Base-by-base conservation (phyloP, 2,797 vertebrate species). In the Acipenser ruthenus region DNA sequence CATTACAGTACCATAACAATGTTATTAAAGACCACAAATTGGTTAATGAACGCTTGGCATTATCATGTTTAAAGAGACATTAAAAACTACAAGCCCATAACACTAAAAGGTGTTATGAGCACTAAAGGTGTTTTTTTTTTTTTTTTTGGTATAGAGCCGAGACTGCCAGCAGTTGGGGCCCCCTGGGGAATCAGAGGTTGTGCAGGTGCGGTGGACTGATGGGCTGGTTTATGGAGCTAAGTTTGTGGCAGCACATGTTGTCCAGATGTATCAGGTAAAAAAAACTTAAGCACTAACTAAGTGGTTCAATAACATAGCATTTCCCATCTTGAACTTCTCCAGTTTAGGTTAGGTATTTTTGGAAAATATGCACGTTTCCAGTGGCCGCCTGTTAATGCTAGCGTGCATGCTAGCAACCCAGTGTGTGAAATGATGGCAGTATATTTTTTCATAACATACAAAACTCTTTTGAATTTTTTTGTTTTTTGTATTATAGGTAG, bases 241-340 rank as follows among this genome's bases (percentile, higher is more conserved):
- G 79, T 98, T 98, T 71, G 90, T 97, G 0, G 88, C 92, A 0
- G 92, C 93, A 0, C 96, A 98, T 65, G 90, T 93, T 69, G 94
- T 98, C 80, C 95, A 95, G 61, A 96, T 98, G 94, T 98, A 95
- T 77, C 90, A 94, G 94, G 96, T 98, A 86, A 78, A 79, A 79
- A 6, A 15, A 7, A 49, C 37, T 37, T 37, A 37, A 56, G 61
- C 37, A 37, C 37, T 37, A 37, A 37, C 37, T 37, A 37, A 37
- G 37, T 37, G 37, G 37, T 37, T 37, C 37, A 37, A 5, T 37
- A 37, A 37, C 37, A 5, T 5, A 49, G 49, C 13, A 6, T 65
- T 49, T 55, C 51, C 64, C 48, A 12, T 4, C 51, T 13, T 1
- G 6, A 8, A n/a, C n/a, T 50, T 63, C 7, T 60, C 37, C 37